A percentile compares a stretch with the other conserved stretches of the same genome.
These are phyloP conservation scores for Acrocera orbiculus DNA, from an alignment of 2,888 invertebrate genomes.

Conservation along the genomic window DNA sequence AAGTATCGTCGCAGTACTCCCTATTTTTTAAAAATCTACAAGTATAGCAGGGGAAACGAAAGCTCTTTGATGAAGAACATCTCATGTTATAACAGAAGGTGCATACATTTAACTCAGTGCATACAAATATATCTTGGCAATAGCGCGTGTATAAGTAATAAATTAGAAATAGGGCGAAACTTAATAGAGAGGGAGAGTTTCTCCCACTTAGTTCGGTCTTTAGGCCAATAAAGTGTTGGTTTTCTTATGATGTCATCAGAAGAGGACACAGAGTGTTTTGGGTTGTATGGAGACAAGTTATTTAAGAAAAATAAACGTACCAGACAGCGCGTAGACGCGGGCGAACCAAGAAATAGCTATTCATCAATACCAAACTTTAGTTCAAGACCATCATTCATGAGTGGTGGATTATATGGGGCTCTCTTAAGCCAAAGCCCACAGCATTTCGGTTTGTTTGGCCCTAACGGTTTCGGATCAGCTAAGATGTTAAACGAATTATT, in stretches of 20 bases:
- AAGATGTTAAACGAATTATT: conserved; percentile 85
- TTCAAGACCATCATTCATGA: conserved; percentile 65
- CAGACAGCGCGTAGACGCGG: conserved; percentile 92
- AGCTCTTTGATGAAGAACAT: no score
- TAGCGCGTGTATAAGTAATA: no score
- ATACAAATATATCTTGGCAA: no score
- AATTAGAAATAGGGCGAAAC: conserved; percentile 14
- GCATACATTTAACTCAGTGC: no score
- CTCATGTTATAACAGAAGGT: no score
- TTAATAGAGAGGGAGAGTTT: conserved; percentile 11
- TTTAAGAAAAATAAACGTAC: conserved; percentile 85
- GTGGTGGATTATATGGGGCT: conserved; percentile 73
- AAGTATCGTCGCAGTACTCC: no score
- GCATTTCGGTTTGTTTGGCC: conserved; percentile 63
- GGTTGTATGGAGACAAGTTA: conserved; percentile 84
- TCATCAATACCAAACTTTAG: conserved; percentile 60
- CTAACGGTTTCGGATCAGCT: conserved; percentile 69
- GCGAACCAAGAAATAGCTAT: conserved; percentile 87
- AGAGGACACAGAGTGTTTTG: conserved; percentile 87
- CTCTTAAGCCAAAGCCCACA: conserved; percentile 65
- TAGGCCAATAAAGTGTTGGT: conserved; percentile 66
- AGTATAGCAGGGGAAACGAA: no score
- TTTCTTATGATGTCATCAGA: conserved; percentile 91
- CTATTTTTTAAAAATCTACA: no score
- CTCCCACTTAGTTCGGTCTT: conserved; percentile 27